Conservation (phyloP, 2,888 invertebrate species). For the Orthonychiurus folsomi region DNA sequence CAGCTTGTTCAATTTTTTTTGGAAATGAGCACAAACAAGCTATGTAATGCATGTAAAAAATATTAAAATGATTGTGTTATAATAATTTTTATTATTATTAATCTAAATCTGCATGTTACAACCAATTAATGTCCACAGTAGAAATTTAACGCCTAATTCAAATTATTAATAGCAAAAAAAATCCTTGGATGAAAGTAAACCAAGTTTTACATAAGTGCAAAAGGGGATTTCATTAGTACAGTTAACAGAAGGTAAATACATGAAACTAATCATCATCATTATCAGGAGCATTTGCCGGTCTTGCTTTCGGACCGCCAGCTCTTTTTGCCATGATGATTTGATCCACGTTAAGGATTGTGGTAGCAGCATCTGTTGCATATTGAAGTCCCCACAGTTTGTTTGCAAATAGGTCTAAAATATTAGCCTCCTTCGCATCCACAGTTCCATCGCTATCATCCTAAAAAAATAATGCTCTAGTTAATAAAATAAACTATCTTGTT, state of each 20-base stretch:
- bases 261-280: conserved; percentile 41
- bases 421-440: conserved; percentile 65
- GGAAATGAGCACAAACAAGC: too few species aligned
- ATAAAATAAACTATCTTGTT: conserved; percentile 8
- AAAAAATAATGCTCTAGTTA: conserved; percentile 13
- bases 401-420: conserved; percentile 72
- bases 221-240: too few species aligned
- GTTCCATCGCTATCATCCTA: conserved; percentile 57
- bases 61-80: too few species aligned
- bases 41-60: too few species aligned
- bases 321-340: conserved; percentile 98
- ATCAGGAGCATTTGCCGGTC: conserved; percentile 50
- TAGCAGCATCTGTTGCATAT: conserved; percentile 86
- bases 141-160: too few species aligned
- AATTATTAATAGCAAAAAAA: too few species aligned
- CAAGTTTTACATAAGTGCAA: too few species aligned
- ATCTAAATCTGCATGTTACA: too few species aligned
- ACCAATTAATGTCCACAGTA: too few species aligned
- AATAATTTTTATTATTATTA: too few species aligned
- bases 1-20: too few species aligned
- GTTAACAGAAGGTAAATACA: conserved; percentile 1
- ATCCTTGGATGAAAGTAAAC: too few species aligned
- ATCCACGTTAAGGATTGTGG: conserved; percentile 86
- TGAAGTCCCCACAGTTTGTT: conserved; percentile 90
- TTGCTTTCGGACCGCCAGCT: conserved; percentile 88